Conservation (phyloP, 2,888 invertebrate genomes). For the Scotopteryx bipunctaria region DNA sequence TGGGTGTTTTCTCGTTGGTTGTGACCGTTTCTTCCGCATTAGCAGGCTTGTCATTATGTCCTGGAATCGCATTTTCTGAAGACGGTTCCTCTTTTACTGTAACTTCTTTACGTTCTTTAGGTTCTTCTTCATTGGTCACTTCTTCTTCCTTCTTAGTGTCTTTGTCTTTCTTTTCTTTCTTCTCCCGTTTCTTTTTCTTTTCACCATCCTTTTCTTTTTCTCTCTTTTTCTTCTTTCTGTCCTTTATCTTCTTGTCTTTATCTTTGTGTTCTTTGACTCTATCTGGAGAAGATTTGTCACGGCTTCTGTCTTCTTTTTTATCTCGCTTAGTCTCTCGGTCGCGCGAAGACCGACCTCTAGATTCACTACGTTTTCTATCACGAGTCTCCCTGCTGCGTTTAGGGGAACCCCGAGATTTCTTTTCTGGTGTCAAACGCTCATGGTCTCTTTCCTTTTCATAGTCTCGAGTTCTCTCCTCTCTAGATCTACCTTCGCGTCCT, state of each 20-base stretch:
- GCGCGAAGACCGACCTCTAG: conserved; percentile 73
- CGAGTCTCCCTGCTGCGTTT: conserved; percentile 67
- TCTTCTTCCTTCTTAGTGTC: conserved; percentile 69
- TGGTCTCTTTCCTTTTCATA: conserved; percentile 73
- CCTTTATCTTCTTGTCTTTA: conserved; percentile 80
- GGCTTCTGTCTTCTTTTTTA: conserved; percentile 77
- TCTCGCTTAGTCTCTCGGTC: conserved; percentile 81
- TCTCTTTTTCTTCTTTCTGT: conserved; percentile 80
- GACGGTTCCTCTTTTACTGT: conserved; percentile 25
- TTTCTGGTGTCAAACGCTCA: conserved; percentile 71
- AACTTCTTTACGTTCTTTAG: conserved; percentile 36
- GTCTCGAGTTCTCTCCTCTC: conserved; percentile 62
- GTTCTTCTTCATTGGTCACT: conserved; percentile 33
- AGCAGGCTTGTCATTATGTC: conserved; percentile 35
- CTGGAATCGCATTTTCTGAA: conserved; percentile 9
- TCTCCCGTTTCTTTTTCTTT: conserved; percentile 78
- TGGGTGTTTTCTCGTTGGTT: conserved; percentile 40
- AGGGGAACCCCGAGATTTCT: conserved; percentile 65
- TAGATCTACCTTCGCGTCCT: conserved; percentile 45
- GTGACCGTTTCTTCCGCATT: conserved; percentile 34
- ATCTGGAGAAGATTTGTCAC: conserved; percentile 72
- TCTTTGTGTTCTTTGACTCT: conserved; percentile 82
- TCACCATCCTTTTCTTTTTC: conserved; percentile 79
- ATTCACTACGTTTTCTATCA: conserved; percentile 74
- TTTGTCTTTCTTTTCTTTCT: conserved; percentile 79